These are phyloP conservation scores for Bradypodion pumilum DNA, from an alignment of 2,797 vertebrate genomes.

Conservation along the genomic window DNA sequence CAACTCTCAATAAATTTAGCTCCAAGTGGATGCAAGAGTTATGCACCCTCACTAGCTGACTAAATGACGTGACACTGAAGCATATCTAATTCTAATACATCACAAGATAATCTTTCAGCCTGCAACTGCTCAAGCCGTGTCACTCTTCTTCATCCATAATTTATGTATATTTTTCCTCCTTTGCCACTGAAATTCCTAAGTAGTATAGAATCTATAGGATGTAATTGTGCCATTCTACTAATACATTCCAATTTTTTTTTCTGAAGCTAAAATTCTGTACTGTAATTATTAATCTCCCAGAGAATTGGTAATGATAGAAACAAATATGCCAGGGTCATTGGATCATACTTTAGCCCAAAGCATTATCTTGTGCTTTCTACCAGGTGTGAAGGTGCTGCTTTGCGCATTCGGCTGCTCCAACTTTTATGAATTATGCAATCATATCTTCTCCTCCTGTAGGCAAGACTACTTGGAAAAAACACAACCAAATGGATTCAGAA, in stretches of 20 bases:
- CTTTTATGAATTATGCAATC: constrained; percentile 34
- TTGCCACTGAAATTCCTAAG: constrained; percentile 68
- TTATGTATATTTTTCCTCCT: constrained; percentile 72
- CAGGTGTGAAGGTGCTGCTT: neutral
- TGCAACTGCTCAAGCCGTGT: constrained; percentile 69
- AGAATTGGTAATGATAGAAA: constrained; percentile 32
- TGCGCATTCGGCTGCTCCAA: constrained; percentile 24
- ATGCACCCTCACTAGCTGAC: constrained; percentile 73
- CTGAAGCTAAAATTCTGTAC: neutral
- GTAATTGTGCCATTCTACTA: constrained; percentile 46
- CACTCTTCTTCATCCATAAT: constrained; percentile 76
- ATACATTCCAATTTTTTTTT: constrained; percentile 51
- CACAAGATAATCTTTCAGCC: constrained; percentile 85
- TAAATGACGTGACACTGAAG: constrained; percentile 84
- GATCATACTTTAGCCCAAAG: constrained; percentile 17
- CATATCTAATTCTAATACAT: constrained; percentile 80
- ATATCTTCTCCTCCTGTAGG: constrained; percentile 25
- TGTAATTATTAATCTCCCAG: constrained; percentile 29
- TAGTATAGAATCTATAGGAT: constrained; percentile 59
- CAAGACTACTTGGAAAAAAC: constrained; percentile 1
- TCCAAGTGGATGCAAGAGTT: constrained; percentile 75
- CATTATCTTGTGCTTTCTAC: constrained; percentile 9
- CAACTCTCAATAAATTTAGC: constrained; percentile 74
- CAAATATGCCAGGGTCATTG: constrained; percentile 16
- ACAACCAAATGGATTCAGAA: constrained; percentile 32